Base-by-base conservation (phyloP, 2,113 vertebrate species). In the Cyphomyrus plagiostoma region DNA sequence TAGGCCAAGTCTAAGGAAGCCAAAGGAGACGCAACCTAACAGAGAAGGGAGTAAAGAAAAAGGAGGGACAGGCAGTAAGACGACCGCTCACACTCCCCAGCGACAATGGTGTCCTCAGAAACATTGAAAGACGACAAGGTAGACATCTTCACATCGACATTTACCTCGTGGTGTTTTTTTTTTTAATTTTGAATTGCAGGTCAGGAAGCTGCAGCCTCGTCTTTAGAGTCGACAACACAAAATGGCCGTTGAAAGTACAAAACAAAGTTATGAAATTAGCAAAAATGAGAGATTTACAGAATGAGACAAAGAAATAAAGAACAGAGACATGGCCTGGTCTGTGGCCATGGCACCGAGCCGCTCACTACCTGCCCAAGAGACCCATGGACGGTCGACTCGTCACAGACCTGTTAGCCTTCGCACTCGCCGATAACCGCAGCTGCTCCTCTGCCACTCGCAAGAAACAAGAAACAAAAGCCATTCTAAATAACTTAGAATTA, bases 1-100 rank as follows among this genome's bases (percentile, higher is more conserved):
- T 97, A 98, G 96, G 97, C 96, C 97, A 97, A 97, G 96, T 97
- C 97, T 97, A 98, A 97, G 94, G 96, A 97, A 97, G 97, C 96
- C 97, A 97, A 97, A 95, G 96, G 94, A 97, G 94, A 95, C 97
- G 95, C 95, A 95, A 96, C 92, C 93, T 95, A 97, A 93, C 70
- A 92, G 58, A 93, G 86, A 88, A 62, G 91, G 90, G 89, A 30
- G 10, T 26, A 92, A 85, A 95, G 93, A 94, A 42, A 17, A 53
- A 93, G 21, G 13, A 53, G 50, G 49, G 96, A 96, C 95, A 95
- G 95, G 96, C 96, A 95, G 95, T 95, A 96, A 96, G 95, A 93
- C 93, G 17, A 94, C 95, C 94, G 95, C 93, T 94, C 95, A 94
- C 96, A 95, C 95, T 94, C 95, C 96, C 97, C 95, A 70, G 62